A percentile compares a stretch with the other conserved stretches of the same genome.
phyloP scores from a whole-genome alignment of 92 coral and sea anemone genomes.

The Blastomussa wellsi region DNA sequence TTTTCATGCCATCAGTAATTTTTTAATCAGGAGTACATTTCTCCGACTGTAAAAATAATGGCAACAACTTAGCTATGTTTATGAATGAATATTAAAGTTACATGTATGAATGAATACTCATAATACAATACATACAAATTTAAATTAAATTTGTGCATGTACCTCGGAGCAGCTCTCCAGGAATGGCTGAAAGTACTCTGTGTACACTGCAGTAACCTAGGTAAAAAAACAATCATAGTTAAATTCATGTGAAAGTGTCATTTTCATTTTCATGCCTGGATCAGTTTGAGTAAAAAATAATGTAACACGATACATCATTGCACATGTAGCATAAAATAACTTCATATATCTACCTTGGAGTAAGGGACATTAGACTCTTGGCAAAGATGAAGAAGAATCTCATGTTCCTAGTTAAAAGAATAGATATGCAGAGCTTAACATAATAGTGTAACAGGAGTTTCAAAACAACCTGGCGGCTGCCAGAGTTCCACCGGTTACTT shows the following conservation, averaged over 20 bases:
- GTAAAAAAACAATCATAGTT: background rate
- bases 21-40: no score
- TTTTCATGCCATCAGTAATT: no score
- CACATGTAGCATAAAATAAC: background rate
- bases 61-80: no score
- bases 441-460: background rate
- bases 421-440: background rate
- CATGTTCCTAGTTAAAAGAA: constrained; percentile 2
- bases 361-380: constrained; percentile 21
- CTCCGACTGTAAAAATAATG: no score
- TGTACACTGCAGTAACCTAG: constrained; percentile 21
- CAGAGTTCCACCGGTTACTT: no score
- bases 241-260: background rate
- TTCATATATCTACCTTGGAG: constrained; percentile 7
- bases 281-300: background rate
- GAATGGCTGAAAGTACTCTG: constrained; percentile 39
- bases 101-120: background rate
- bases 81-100: no score
- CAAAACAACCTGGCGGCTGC: no score
- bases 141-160: background rate
- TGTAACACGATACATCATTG: background rate
- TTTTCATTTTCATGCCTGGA: no score
- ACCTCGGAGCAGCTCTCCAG: constrained; percentile 26
- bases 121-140: background rate
- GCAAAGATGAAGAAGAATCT: constrained; percentile 28